Percentiles rank a stretch among this genome's conserved stretches.
phyloP scores from a whole-genome alignment of 2,888 invertebrate species.

The Scaptomyza polygonia region DNA sequence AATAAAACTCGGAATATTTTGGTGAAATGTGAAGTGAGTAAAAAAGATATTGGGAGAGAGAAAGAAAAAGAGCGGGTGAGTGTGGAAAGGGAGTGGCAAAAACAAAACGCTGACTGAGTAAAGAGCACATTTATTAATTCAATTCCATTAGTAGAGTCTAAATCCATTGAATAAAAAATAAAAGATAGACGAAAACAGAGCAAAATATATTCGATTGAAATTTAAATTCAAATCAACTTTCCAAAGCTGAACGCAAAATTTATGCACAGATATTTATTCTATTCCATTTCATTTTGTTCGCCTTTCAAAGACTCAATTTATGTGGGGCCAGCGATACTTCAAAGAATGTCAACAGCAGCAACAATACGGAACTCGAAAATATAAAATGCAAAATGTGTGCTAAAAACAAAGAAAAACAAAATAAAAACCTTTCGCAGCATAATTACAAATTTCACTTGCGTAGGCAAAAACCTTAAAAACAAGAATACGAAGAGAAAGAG shows the following conservation, averaged over 20 bases:
- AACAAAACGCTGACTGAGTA: constrained; percentile 19
- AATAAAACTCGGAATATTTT: constrained; percentile 25
- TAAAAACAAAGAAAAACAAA: too few species aligned
- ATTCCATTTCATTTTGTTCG: background rate
- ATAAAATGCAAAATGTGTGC: constrained; percentile 64
- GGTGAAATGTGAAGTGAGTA: constrained; percentile 3
- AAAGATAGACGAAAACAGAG: constrained; percentile 19
- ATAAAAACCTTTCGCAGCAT: constrained; percentile 54
- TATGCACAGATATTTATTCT: constrained; percentile 59
- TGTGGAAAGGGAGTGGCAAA: background rate
- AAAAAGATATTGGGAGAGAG: too few species aligned
- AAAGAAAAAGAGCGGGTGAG: background rate
- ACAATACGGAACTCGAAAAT: constrained; percentile 9
- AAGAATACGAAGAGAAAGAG: background rate
- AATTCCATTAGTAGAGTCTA: constrained; percentile 38
- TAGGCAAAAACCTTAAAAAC: constrained; percentile 32
- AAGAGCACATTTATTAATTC: constrained; percentile 49
- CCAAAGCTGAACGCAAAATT: constrained; percentile 67
- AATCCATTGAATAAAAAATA: constrained; percentile 32
- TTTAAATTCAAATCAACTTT: constrained; percentile 75
- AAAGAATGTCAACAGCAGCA: constrained; percentile 34
- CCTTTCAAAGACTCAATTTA: constrained; percentile 17
- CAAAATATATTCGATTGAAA: constrained; percentile 60
- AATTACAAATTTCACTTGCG: constrained; percentile 60
- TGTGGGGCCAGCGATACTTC: constrained; percentile 15